Evolutionary conservation across 2,888 invertebrate genomes (phyloP), one percentile per base, ranked within the genome.

Genomic region (Hirtodrosophila confusa): DNA sequence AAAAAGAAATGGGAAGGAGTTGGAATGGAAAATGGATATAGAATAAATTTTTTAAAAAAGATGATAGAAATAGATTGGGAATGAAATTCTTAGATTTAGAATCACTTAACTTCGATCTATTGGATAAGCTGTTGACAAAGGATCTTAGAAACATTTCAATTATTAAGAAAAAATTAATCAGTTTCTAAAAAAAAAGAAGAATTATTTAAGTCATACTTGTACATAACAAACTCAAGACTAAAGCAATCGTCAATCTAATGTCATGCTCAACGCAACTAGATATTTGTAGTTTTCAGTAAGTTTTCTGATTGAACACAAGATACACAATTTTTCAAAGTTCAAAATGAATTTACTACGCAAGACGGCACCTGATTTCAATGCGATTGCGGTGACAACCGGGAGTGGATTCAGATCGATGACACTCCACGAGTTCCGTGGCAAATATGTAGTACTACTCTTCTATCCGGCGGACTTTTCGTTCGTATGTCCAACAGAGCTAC

Each of bases 401-500:
- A 41, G 41, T 3, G 29, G 39, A 0, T 61, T 56, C 3, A 44
- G 66, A 1, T 6, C 37, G 0, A 55, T 78, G 44, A 48, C 95
- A 69, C 91, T 96, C 11, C 92, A 93, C 1, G 96, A 96, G 89
- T 97, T 94, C 88, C 93, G 93, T 80, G 97, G 96, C 82, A 96
- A 96, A 94, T 97, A 97, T 91, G 92, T 97, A 35, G 95, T 97
- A 0, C 95, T 97, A 91, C 96, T 97, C 91, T 97, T 97, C 90
- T 97, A 97, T 90, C 97, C 97, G 0, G 92, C 97, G 60, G 97
- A 97, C 91, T 97, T 97, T 89, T 96, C 96, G 0, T 96, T 95
- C 89, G 96, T 96, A 2, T 96, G 96, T 83, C 96, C 97, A 37
- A 97, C 99, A 6, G 99, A 99, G 93, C 97, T 99, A 88, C 97